Evolutionary conservation across 2,797 vertebrate genomes (phyloP), one percentile per base, ranked within the genome.

Genomic region (Neosalanx taihuensis): DNA sequence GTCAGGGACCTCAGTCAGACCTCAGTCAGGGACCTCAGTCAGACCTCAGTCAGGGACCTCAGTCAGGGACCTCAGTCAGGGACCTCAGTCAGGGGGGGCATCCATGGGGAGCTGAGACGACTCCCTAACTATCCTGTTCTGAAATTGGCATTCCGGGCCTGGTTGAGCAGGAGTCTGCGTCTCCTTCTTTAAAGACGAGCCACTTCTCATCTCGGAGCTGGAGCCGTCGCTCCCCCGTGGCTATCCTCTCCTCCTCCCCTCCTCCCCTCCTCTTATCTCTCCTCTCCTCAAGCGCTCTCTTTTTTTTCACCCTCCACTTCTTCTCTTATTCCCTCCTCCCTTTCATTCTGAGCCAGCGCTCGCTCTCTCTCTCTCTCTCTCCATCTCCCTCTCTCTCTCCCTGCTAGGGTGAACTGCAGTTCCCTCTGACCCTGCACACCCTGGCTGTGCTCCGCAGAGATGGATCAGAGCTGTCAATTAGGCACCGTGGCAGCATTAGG

Each of bases 381-480:
- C n/a, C n/a, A n/a, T n/a, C n/a, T n/a, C n/a, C n/a, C n/a, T n/a
- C n/a, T n/a, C n/a, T n/a, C n/a, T n/a, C n/a, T n/a, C n/a, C n/a
- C n/a, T n/a, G 75, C 51, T 23, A 4, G 73, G 51, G 60, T 72
- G 59, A 75, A 71, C 75, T 68, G 75, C 69, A 63, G 56, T 72
- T 73, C 72, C 67, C 76, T 76, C 76, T 83, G 72, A 70, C 79
- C 79, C 62, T 70, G 49, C 29, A 69, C 79, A 51, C 58, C 26
- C 60, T 6, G 17, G 63, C 68, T 26, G 6, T 20, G 63, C 74
- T 75, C 79, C 76, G 76, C 31, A 79, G 80, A 82, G 77, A 56
- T 61, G 57, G 73, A 75, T n/a, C 46, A 80, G 72, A 80, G 69
- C 78, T 85, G 85, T 77, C 78, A 78, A 79, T 83, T 85, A 83